These are phyloP conservation scores for Megaptera novaeangliae DNA, from an alignment of 2,113 vertebrate species.

Conservation along the genomic window DNA sequence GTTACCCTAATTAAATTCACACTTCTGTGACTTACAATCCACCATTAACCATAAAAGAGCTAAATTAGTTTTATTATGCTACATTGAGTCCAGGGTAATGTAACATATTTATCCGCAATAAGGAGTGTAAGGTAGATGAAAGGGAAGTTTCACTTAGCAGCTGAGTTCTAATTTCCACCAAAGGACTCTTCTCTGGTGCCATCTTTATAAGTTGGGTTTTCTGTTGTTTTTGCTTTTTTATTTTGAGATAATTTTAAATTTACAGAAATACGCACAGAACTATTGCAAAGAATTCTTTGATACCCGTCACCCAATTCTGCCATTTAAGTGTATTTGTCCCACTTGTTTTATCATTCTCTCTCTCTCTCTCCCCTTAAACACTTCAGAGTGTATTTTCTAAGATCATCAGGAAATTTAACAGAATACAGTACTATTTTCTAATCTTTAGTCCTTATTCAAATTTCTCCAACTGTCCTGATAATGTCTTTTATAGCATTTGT, in stretches of 20 bases:
- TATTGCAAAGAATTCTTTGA: not conserved
- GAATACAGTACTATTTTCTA: not conserved
- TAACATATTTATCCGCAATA: not conserved
- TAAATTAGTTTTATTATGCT: not conserved
- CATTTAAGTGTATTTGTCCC: not conserved
- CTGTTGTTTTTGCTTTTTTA: not conserved
- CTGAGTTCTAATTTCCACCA: not conserved
- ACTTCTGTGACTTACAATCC: not conserved
- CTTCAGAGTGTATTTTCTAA: not conserved
- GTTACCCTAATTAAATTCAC: not conserved
- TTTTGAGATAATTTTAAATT: not conserved
- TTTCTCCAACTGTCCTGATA: not conserved
- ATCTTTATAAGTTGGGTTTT: not conserved
- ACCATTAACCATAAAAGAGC: not conserved
- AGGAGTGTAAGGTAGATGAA: not conserved
- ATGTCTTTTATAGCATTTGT: not conserved
- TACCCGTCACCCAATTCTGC: not conserved
- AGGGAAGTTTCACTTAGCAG: not conserved
- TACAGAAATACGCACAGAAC: not conserved
- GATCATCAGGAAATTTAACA: not conserved
- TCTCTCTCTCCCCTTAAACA: not conserved
- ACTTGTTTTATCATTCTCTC: not conserved
- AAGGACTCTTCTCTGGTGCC: not conserved
- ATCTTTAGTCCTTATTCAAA: not conserved
- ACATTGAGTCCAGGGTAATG: not conserved